phyloP scores from a whole-genome alignment of 64 coral and sea anemone species.

The Trachythela sp. region DNA sequence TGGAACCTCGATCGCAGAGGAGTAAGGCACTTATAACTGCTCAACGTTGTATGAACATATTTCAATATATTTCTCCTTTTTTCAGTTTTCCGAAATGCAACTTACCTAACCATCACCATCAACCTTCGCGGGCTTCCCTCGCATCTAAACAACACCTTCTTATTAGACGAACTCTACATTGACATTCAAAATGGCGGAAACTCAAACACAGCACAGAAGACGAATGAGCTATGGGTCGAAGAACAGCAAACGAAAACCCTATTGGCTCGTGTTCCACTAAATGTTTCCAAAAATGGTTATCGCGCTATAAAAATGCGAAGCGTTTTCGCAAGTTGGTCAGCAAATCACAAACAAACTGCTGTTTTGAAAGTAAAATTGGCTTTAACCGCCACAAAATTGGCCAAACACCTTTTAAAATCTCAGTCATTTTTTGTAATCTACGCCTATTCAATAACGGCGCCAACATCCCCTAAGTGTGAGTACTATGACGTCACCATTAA shows the following conservation, averaged over 20 bases:
- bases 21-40: too few species aligned
- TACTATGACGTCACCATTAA: not conserved
- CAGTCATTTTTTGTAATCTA: not conserved
- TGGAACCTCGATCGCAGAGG: too few species aligned
- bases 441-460: not conserved
- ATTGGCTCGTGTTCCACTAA: not conserved
- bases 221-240: not conserved
- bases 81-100: not conserved
- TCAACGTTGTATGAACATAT: too few species aligned
- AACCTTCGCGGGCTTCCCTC: not conserved
- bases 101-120: not conserved
- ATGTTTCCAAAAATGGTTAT: not conserved
- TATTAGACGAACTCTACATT: not conserved
- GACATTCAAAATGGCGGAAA: not conserved
- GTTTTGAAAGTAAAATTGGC: not conserved
- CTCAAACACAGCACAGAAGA: not conserved
- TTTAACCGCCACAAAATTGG: not conserved
- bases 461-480: not conserved
- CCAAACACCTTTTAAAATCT: not conserved
- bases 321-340: not conserved
- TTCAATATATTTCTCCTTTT: not conserved
- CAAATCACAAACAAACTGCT: not conserved
- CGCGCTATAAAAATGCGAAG: not conserved
- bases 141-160: not conserved
- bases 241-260: not conserved